Evolutionary conservation across 1,140 invertebrate species (phyloP).

Genomic region (Carposina sasakii): DNA sequence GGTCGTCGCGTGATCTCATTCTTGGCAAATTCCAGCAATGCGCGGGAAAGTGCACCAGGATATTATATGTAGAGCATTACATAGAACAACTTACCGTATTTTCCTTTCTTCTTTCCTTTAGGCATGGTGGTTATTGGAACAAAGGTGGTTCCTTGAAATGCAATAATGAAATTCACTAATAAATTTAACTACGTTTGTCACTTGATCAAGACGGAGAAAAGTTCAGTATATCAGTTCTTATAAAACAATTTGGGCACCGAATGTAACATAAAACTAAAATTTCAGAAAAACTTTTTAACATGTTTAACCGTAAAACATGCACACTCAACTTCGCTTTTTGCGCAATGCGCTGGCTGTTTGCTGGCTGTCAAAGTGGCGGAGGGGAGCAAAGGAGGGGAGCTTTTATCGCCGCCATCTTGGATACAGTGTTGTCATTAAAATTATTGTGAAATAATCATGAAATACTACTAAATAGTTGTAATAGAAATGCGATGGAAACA

Average conservation of each 20-base stretch:
- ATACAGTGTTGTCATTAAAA: constrained; percentile 30
- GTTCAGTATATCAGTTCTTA: constrained; percentile 71
- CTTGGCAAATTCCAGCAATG: constrained; percentile 42
- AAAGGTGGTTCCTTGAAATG: constrained; percentile 41
- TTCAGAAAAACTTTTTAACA: constrained; percentile 73
- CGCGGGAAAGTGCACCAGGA: constrained; percentile 8
- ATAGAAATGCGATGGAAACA: no score
- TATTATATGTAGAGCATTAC: not conserved
- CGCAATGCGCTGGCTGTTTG: constrained; percentile 62
- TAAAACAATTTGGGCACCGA: constrained; percentile 62
- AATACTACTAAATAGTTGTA: no score
- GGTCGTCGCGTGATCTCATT: constrained; percentile 67
- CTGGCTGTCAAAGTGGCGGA: constrained; percentile 16
- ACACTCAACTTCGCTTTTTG: constrained; percentile 62
- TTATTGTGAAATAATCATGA: no score
- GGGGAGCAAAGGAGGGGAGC: constrained; percentile 22
- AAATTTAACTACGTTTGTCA: constrained; percentile 64
- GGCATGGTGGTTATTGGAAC: constrained; percentile 55
- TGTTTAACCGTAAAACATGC: constrained; percentile 71
- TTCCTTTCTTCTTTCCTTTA: constrained; percentile 69
- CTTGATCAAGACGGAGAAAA: constrained; percentile 72
- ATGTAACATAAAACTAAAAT: constrained; percentile 72
- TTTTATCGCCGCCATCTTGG: constrained; percentile 41
- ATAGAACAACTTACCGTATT: constrained; percentile 55
- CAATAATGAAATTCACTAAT: constrained; percentile 64